Percentiles rank a stretch among this genome's conserved stretches.
Evolutionary conservation across 2,113 vertebrate genomes (phyloP).

Genomic region (Clarias batrachus): DNA sequence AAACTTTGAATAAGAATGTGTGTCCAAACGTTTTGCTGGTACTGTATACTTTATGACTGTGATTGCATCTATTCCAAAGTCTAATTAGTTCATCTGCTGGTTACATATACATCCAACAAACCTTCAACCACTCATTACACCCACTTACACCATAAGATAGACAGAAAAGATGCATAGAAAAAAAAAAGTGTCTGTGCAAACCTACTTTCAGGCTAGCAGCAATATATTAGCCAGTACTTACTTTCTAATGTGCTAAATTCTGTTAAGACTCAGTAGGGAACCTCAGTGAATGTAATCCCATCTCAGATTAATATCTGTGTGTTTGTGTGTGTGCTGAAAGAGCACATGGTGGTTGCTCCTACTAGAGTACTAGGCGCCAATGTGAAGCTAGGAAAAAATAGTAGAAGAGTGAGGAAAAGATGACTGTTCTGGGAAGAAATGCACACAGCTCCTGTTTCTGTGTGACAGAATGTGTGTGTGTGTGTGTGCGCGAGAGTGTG

Average conservation of each 20-base stretch:
- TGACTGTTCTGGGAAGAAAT: constrained; percentile 37
- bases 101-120: neutral
- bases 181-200: neutral
- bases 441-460: constrained; percentile 8
- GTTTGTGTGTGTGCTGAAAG: constrained; percentile 38
- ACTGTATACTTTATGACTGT: neutral
- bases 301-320: constrained; percentile 46
- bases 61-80: neutral
- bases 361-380: constrained; percentile 26
- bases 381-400: constrained; percentile 32
- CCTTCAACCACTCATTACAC: neutral
- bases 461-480: constrained; percentile 11
- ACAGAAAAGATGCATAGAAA: neutral
- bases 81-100: neutral
- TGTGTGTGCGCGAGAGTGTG: neutral
- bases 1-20: too few species aligned
- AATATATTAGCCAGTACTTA: constrained; percentile 4
- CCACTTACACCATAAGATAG: neutral
- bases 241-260: constrained; percentile 11
- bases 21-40: too few species aligned
- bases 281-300: neutral
- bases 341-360: constrained; percentile 24
- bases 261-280: constrained; percentile 15
- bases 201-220: neutral
- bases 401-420: constrained; percentile 25